Evolutionary conservation across 2,113 vertebrate genomes (phyloP).

Genomic region (Coreoperca whiteheadi): DNA sequence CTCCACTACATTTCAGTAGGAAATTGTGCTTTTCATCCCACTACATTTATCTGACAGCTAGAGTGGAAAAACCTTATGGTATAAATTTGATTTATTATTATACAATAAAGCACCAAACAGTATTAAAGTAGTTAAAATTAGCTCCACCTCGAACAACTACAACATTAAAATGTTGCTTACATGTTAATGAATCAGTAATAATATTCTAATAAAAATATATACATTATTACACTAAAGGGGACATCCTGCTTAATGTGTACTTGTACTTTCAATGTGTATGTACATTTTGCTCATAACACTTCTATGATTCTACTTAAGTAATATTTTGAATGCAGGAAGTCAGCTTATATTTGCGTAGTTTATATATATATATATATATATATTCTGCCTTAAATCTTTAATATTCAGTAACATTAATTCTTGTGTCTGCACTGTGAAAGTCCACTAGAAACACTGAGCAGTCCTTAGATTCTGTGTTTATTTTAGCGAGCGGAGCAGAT

Average conservation of each 20-base stretch:
- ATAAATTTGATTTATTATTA: background rate
- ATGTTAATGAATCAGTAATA: background rate
- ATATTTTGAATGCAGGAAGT: background rate
- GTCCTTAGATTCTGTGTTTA: slow-evolving; percentile 14
- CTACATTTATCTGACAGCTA: background rate
- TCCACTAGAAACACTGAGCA: background rate
- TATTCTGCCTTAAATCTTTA: slow-evolving; percentile 5
- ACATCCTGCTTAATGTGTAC: no score
- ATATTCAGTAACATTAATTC: background rate
- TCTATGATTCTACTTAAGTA: no score
- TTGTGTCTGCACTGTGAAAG: background rate
- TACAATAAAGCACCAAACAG: background rate
- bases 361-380: background rate
- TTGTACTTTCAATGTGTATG: no score
- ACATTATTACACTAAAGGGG: no score
- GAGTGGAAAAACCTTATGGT: background rate
- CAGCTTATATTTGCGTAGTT: background rate
- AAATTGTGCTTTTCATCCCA: background rate
- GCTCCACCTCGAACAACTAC: background rate
- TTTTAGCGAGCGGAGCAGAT: slow-evolving; percentile 16
- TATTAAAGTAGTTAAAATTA: background rate
- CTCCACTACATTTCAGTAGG: background rate
- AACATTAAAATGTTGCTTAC: background rate
- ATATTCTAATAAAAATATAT: background rate
- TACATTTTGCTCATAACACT: background rate